These are phyloP conservation scores for Aurelia sp. DNA, from an alignment of 30 jellyfish, hydroid and myxozoan genomes.

Conservation along the genomic window DNA sequence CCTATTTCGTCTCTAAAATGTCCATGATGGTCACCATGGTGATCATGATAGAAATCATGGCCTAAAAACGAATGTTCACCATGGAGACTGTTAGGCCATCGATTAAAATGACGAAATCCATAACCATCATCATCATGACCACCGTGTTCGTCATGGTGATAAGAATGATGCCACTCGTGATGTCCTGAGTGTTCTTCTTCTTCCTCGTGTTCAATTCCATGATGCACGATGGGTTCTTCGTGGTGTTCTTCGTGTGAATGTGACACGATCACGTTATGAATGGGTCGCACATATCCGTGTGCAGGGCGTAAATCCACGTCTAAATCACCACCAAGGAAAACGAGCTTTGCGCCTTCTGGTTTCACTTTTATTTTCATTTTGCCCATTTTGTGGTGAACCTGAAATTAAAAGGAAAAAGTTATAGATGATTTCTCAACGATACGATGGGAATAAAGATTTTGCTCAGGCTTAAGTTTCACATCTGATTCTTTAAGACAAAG, in stretches of 20 bases:
- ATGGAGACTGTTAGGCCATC: constrained; percentile 59
- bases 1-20: constrained; percentile 71
- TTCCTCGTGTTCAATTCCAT: constrained; percentile 63
- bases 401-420: not conserved
- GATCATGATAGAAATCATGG: constrained; percentile 62
- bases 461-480: too few species aligned
- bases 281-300: constrained; percentile 81
- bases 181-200: constrained; percentile 64
- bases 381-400: constrained; percentile 95
- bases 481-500: too few species aligned
- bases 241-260: constrained; percentile 50
- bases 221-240: constrained; percentile 54
- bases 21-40: constrained; percentile 68
- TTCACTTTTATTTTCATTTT: constrained; percentile 91
- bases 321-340: constrained; percentile 90
- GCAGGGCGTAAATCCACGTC: constrained; percentile 96
- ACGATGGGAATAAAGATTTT: too few species aligned
- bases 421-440: too few species aligned
- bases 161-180: constrained; percentile 66
- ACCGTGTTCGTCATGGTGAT: constrained; percentile 77
- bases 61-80: constrained; percentile 61
- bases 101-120: constrained; percentile 73
- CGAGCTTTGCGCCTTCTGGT: constrained; percentile 96
- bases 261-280: constrained; percentile 62
- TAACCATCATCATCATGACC: constrained; percentile 83